phyloP scores from a whole-genome alignment of 1,140 invertebrate genomes.

The Drosophila nannoptera region DNA sequence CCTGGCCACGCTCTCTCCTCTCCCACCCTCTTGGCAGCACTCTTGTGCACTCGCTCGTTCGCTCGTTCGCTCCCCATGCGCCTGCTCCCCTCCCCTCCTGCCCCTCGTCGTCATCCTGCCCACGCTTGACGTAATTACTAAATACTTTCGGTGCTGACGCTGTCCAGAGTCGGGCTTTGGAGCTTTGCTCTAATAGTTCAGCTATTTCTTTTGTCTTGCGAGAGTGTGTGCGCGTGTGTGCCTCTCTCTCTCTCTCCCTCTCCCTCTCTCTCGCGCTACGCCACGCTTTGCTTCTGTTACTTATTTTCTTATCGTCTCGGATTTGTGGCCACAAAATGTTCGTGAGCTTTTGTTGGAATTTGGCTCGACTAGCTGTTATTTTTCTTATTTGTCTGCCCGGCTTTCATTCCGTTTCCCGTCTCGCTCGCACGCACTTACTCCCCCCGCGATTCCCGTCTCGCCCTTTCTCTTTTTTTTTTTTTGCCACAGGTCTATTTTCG shows the following conservation, averaged over 20 bases:
- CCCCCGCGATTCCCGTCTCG: constrained; percentile 5
- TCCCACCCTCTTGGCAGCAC: not conserved
- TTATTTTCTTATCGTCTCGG: constrained; percentile 76
- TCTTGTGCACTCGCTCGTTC: too few relatives aligned
- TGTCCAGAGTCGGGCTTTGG: constrained; percentile 39
- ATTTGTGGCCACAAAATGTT: constrained; percentile 75
- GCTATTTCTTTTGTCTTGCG: constrained; percentile 41
- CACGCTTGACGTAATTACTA: constrained; percentile 68
- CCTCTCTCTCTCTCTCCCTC: constrained; percentile 10
- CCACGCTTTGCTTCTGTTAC: constrained; percentile 43
- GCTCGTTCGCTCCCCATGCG: too few relatives aligned
- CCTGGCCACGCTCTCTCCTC: constrained; percentile 25
- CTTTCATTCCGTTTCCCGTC: constrained; percentile 23
- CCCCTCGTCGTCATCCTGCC: not conserved
- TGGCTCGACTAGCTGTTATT: constrained; percentile 66
- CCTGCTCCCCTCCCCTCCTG: not conserved
- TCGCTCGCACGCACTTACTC: not conserved
- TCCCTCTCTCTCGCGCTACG: not conserved
- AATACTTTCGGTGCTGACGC: constrained; percentile 65
- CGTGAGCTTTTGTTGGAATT: constrained; percentile 75
- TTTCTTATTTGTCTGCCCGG: constrained; percentile 72
- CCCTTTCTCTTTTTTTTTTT: constrained; percentile 7
- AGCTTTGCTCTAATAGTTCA: constrained; percentile 22
- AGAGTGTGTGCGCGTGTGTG: not conserved
- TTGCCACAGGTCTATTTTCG: constrained; percentile 70